These are phyloP conservation scores for Terebella lapidaria DNA, from an alignment of 2,888 invertebrate species.

Conservation along the genomic window DNA sequence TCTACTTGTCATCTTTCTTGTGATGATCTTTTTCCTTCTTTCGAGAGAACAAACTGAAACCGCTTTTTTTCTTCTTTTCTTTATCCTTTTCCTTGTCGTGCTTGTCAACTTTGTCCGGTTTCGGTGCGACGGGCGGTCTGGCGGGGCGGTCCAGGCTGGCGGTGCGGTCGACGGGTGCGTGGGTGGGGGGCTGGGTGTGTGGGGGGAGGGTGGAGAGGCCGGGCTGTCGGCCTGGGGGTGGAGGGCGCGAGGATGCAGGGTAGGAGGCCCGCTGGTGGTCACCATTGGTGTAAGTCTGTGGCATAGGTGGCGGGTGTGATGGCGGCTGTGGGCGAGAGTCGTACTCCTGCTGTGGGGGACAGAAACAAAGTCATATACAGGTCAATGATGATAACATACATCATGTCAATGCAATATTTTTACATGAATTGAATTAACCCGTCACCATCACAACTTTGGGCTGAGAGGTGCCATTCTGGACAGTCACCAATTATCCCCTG, in stretches of 20 bases:
- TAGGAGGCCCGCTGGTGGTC: background rate
- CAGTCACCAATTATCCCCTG: too few species aligned
- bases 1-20: too few species aligned
- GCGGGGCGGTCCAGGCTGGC: background rate
- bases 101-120: conserved; percentile 1
- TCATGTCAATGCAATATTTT: background rate
- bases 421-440: background rate
- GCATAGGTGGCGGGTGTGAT: background rate
- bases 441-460: too few species aligned
- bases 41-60: too few species aligned
- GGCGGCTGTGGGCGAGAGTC: background rate
- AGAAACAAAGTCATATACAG: background rate
- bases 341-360: background rate
- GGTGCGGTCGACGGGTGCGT: background rate
- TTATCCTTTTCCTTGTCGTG: background rate
- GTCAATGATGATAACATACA: too few species aligned
- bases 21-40: too few species aligned
- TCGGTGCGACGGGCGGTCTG: background rate
- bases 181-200: background rate
- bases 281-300: background rate
- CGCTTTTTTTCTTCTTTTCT: background rate
- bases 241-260: background rate
- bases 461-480: too few species aligned
- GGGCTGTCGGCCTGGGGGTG: background rate
- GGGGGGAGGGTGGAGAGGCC: background rate